Conservation (phyloP, 2,888 invertebrate species). For the Yponomeuta cagnagella region DNA sequence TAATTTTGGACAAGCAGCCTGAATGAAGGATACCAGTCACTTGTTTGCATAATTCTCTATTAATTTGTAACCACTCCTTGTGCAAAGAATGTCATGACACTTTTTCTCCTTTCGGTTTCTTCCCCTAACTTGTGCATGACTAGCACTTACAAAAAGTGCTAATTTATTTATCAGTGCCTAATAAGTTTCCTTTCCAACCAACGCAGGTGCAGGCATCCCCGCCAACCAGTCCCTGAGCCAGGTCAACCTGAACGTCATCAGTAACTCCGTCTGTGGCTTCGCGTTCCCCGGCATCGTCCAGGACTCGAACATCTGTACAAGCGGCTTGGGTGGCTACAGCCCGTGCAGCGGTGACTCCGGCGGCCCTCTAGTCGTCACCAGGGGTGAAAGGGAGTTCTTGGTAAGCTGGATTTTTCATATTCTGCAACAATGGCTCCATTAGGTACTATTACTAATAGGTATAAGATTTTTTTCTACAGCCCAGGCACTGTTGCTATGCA, state of each 20-base stretch:
- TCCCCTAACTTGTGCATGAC: no score
- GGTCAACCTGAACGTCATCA: slow-evolving; percentile 33
- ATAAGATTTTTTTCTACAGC: no score
- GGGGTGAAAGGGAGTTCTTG: slow-evolving; percentile 28
- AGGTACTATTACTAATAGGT: no score
- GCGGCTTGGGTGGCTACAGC: slow-evolving; percentile 32
- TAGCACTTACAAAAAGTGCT: no score
- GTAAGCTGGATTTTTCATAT: slow-evolving; percentile 23
- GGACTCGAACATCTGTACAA: slow-evolving; percentile 40
- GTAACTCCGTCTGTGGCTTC: slow-evolving; percentile 30
- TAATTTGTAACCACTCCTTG: no score
- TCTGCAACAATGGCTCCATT: not conserved
- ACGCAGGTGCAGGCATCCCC: slow-evolving; percentile 28
- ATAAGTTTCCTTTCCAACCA: not conserved
- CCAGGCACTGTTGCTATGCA: no score
- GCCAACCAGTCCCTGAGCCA: slow-evolving; percentile 29
- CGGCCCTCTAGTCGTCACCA: slow-evolving; percentile 36
- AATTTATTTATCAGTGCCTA: not conserved
- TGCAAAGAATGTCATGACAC: no score
- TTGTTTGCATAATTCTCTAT: no score
- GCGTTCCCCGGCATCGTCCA: slow-evolving; percentile 28
- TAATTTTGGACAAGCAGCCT: no score
- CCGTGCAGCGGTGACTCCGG: slow-evolving; percentile 46
- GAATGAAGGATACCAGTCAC: no score
- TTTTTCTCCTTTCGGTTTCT: no score